Base-by-base conservation (phyloP, 2,888 invertebrate species). In the Lacanobia wlatinum region DNA sequence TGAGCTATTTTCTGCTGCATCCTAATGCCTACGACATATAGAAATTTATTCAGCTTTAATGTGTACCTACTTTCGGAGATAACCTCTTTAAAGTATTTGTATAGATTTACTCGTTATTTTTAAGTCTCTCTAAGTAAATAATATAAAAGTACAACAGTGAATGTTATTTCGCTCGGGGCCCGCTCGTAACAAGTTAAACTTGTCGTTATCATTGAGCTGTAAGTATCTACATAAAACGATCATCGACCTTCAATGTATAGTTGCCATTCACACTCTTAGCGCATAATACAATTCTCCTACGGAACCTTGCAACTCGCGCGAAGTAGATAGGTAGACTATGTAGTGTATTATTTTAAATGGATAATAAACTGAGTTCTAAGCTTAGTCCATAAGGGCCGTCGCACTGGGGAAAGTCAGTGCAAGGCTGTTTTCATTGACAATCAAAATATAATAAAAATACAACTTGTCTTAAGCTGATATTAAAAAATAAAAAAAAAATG, bases 161-260 rank as follows among this genome's bases (percentile, higher is more conserved):
- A 59, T 59, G 40, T 21, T 8, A 21, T 58, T 56, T 12, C 1
- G 34, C 58, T 40, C 12, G 21, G 14, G 59, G 21, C 59, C 21
- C 40, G 14, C 8, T 21, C 1, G 0, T 40, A 59, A 59, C 40
- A 59, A 53, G 53, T 23, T 23, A 7, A 58, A 40, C 38, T 40
- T 40, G 38, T 58, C 34, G 21, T 56, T 56, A 56, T 56, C 34
- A 38, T 38, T 58, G n/a, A 16, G 34, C 56, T 40, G 38, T 58
- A 16, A 6, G 34, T 38, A 59, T 21, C 40, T 21, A 21, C 38
- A 59, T 40, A 21, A 40, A 59, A 14, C 28, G 62, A 50, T 50
- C 50, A 62, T 62, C 50, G n/a, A 62, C 48, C 48, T 43, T 62
- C 59, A 59, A 40, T 59, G 58, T n/a, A 59, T 14, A 59, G 40